Evolutionary conservation across 2,888 invertebrate species (phyloP).

Genomic region (Agonum fuliginosum): DNA sequence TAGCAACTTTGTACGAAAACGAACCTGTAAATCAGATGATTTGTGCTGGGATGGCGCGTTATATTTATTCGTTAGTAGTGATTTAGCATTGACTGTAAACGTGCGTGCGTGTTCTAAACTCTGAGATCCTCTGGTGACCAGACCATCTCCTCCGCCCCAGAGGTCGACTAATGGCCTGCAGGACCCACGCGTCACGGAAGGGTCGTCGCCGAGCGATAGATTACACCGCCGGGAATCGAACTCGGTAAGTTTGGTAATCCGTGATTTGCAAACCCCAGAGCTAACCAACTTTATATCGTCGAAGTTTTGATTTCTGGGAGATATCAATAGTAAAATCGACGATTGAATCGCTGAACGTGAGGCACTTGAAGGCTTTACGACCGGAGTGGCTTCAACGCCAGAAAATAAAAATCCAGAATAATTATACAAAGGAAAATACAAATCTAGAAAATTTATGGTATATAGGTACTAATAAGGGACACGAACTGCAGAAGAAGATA

Average conservation of each 20-base stretch:
- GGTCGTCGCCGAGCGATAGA: conserved; percentile 67
- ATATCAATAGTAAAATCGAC: conserved; percentile 48
- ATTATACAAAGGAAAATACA: no score
- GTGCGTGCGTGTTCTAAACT: no score
- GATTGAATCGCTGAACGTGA: conserved; percentile 42
- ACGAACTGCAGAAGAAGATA: no score
- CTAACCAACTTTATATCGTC: conserved; percentile 52
- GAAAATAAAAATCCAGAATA: no score
- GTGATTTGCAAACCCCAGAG: conserved; percentile 69
- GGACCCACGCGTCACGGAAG: conserved; percentile 46
- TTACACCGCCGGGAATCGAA: conserved; percentile 72
- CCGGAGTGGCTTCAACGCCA: conserved; percentile 9
- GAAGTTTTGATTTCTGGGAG: conserved; percentile 56
- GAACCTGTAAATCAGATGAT: not conserved
- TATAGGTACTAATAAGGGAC: no score
- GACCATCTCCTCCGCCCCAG: not conserved
- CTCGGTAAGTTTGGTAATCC: conserved; percentile 71
- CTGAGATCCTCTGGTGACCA: conserved; percentile 3
- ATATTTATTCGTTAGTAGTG: conserved; percentile 38
- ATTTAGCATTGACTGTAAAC: conserved; percentile 29
- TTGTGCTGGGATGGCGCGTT: not conserved
- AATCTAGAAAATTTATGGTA: no score
- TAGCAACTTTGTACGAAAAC: no score
- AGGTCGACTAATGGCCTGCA: conserved; percentile 54
- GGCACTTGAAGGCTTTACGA: conserved; percentile 33